These are phyloP conservation scores for Scrobipalpa costella DNA, from an alignment of 2,888 invertebrate species.

Conservation along the genomic window DNA sequence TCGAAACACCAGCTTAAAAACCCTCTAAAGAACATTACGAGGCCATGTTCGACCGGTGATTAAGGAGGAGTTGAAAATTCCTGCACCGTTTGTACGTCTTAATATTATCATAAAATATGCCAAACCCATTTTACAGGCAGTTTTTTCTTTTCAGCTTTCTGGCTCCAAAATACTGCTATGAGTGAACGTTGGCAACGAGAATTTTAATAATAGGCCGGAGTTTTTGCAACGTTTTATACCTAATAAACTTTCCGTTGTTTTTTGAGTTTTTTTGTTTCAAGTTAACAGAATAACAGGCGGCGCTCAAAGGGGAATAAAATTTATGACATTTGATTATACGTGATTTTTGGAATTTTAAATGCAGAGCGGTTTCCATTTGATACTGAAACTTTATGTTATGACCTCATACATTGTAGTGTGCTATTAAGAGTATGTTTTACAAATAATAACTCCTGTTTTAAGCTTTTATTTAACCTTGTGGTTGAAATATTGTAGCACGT, in stretches of 20 bases:
- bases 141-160: conserved; percentile 64
- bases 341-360: background rate
- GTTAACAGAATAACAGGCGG: background rate
- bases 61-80: conserved; percentile 43
- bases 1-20: background rate
- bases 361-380: background rate
- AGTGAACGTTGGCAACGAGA: conserved; percentile 50
- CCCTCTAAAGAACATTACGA: background rate
- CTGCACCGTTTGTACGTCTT: conserved; percentile 53
- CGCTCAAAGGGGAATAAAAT: background rate
- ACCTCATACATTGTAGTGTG: background rate
- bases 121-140: conserved; percentile 64
- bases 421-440: background rate
- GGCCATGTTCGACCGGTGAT: conserved; percentile 34
- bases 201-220: conserved; percentile 49
- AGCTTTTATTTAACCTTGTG: conserved; percentile 6
- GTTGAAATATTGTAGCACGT: background rate
- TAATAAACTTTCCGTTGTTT: conserved; percentile 47
- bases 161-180: conserved; percentile 65
- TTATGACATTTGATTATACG: background rate
- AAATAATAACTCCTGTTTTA: conserved; percentile 1
- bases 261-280: background rate
- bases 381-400: background rate
- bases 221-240: conserved; percentile 44
- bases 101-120: conserved; percentile 65